A percentile compares a stretch with the other conserved stretches of the same genome.
phyloP scores from a whole-genome alignment of 2,113 vertebrate species.

The Pica pica region DNA sequence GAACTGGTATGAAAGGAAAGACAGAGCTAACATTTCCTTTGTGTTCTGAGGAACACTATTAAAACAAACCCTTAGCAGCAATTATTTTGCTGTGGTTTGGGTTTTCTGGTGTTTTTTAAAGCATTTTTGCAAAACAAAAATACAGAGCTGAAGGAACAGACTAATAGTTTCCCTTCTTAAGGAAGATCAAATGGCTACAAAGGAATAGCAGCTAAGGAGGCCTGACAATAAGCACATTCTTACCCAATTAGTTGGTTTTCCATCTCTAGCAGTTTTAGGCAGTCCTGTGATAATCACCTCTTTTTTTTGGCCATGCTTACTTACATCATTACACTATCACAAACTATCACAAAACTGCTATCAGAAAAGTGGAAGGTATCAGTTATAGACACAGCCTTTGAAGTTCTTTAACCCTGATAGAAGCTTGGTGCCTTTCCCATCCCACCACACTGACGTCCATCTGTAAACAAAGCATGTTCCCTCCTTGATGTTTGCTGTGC shows the following conservation, averaged over 20 bases:
- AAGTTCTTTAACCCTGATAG: not conserved
- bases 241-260: not conserved
- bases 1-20: not conserved
- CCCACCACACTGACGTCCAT: accelerated
- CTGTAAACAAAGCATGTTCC: not conserved
- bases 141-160: not conserved
- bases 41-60: not conserved
- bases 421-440: not conserved
- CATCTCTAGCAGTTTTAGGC: not conserved
- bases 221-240: not conserved
- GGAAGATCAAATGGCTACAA: not conserved
- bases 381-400: not conserved
- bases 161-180: not conserved
- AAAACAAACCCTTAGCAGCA: not conserved
- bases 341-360: not conserved
- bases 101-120: not conserved
- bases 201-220: not conserved
- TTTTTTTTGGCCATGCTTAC: not conserved
- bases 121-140: not conserved
- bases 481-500: not conserved
- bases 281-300: not conserved
- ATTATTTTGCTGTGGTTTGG: not conserved
- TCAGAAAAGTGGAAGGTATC: not conserved
- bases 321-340: not conserved
- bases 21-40: not conserved